Base-by-base conservation (phyloP, 2,797 vertebrate species). In the Steatocranus sp. region DNA sequence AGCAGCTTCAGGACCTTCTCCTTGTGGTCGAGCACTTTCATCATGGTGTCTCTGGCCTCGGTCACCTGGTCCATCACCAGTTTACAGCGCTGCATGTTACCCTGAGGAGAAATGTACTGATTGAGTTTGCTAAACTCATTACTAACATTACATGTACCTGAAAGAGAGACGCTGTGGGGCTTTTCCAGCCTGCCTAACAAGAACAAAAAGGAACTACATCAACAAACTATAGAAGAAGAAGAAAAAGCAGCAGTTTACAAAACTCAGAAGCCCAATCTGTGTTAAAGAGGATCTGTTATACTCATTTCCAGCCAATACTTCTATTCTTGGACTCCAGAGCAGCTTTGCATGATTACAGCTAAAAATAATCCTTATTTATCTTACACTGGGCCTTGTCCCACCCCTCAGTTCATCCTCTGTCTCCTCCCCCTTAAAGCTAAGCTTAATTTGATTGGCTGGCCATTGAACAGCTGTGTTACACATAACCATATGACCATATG, bases 61-160 rank as follows among this genome's bases (percentile, higher is more conserved):
- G 95, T 97, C 93, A 99, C 99, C 96, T 99, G 99, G 97, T 99
- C 99, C 97, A 99, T 99, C 87, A 99, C 98, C 32, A 99, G 96
- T 93, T 99, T 99, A 91, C 98, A 99, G 92, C 98, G 97, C 94
- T 99, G 99, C 98, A 99, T 99, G 88, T 99, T 99, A 87, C 98
- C 99, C 99, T 99, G 95, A 4, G 84, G 93, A 80, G 53, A 86
- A 46, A 46, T 70, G n/a, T 11, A 25, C 54, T 61, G 10, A 30
- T 30, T 46, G 25, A 11, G 3, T 63, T 23, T 25, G 5, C 2
- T 9, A 34, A 68, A 25, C 10, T 6, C 15, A 23, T 25, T 54
- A 50, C 5, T 49, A 48, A 75, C 30, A 11, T 50, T 15, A 36
- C 11, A 27, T 23, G 8, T 46, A 49, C 20, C 78, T 25, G 50